Percentiles rank a stretch among this genome's conserved stretches.
Evolutionary conservation across 2,797 vertebrate genomes (phyloP).

Genomic region (Pseudochirops corinnae): DNA sequence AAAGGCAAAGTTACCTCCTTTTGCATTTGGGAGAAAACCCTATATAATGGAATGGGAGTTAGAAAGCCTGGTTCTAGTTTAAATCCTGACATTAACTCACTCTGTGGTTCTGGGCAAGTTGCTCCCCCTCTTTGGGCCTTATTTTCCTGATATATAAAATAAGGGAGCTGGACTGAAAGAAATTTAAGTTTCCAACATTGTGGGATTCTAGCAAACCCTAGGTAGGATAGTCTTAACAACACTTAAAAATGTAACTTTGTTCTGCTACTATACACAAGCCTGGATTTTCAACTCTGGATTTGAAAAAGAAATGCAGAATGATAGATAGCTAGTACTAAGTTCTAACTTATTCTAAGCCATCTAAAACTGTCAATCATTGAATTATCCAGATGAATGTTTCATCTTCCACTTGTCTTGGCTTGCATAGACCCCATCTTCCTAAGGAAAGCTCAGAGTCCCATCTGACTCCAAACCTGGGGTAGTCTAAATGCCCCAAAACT

Average conservation of each 20-base stretch:
- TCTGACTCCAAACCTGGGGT: neutral
- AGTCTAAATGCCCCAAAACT: neutral
- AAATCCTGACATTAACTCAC: neutral
- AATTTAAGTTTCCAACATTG: neutral
- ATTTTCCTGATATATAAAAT: neutral
- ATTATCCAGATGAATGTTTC: neutral
- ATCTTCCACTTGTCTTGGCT: neutral
- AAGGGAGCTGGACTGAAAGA: neutral
- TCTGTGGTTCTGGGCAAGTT: rapidly evolving
- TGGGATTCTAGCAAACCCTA: neutral
- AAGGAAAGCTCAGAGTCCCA: too few species aligned
- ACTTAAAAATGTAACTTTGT: neutral
- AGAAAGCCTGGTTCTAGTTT: neutral
- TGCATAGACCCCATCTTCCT: neutral
- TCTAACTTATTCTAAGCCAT: neutral
- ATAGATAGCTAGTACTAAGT: neutral
- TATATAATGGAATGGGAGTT: neutral
- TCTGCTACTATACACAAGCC: neutral
- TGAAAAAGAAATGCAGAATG: neutral
- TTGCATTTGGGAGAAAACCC: neutral
- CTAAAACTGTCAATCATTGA: neutral
- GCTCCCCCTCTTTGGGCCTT: neutral
- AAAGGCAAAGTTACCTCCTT: neutral
- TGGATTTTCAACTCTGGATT: neutral
- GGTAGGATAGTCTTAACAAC: neutral